Base-by-base conservation (phyloP, 1,140 invertebrate genomes). In the Aphaenogaster ashmeadi region DNA sequence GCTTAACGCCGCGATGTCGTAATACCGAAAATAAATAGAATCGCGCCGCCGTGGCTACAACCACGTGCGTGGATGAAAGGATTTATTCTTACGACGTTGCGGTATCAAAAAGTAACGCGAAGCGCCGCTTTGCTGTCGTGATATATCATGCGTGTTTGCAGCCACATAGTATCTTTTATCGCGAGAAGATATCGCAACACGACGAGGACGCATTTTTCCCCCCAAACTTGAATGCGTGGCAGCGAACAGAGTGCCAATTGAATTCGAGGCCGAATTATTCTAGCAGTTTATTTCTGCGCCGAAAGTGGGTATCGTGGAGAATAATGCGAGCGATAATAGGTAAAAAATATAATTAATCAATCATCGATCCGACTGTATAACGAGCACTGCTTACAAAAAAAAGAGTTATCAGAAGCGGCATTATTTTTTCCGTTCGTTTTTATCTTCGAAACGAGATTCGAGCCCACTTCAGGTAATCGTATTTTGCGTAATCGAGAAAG, bases 111-210 rank as follows among this genome's bases (percentile, higher is more conserved):
- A 74, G 69, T 50, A 84, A 84, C 41, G 27, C 44, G 80, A 83
- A 58, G 44, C 67, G 38, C 36, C n/a, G 38, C 66, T 72, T 56
- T 11, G 47, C 77, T 15, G 44, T 72, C 54, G 67, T 18, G 80
- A 74, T 75, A 75, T 75, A 74, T 60, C 69, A 58, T 58, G 41
- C 27, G 38, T 83, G 80, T 84, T 84, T 84, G 80, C 69, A 75
- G 41, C 38, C 56, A 21, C 44, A 75, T 75, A 84, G 80, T 75
- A 75, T 84, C 80, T 84, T 84, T 84, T 84, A 84, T 84, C 69
- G 44, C 66, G 47, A 50, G 41, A 84, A 84, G 80, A 84, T 84
- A 84, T 84, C 69, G 54, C 69, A 54, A 27, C 27, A 27, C 67
- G 64, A 60, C 67, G 47, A 71, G 64, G n/a, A 81, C 47, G 38